Evolutionary conservation across 2,797 vertebrate genomes (phyloP).

Genomic region (Enteromius unitaeniatus): DNA sequence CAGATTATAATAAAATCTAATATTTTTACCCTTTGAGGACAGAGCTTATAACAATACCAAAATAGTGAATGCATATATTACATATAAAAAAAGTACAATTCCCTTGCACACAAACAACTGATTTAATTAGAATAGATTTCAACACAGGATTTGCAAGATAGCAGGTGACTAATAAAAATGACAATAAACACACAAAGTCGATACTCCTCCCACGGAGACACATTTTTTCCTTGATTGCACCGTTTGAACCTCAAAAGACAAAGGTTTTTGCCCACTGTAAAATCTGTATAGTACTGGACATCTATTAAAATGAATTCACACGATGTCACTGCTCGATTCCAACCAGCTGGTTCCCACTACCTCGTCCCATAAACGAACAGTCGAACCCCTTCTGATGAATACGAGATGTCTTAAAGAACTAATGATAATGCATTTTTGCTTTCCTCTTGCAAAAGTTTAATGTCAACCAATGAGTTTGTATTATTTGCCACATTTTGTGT

Average conservation of each 20-base stretch:
- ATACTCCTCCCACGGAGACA: slow-evolving; percentile 10
- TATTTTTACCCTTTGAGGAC: slow-evolving; percentile 19
- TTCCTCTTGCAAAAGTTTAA: background rate
- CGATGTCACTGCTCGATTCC: background rate
- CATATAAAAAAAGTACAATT: background rate
- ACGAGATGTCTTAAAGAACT: background rate
- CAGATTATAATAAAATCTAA: slow-evolving; percentile 33
- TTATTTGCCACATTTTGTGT: background rate
- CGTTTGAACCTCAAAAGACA: background rate
- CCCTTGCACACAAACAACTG: background rate
- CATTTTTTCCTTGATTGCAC: slow-evolving; percentile 1
- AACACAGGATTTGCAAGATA: background rate
- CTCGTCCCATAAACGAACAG: background rate
- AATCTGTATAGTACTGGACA: background rate
- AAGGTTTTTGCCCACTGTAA: slow-evolving; percentile 5
- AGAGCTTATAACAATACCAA: slow-evolving; percentile 1
- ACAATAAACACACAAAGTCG: slow-evolving; percentile 8
- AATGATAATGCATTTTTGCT: background rate
- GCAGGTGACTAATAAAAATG: background rate
- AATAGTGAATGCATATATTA: background rate
- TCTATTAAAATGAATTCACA: slow-evolving; percentile 1
- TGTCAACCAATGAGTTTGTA: background rate
- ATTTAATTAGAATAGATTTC: background rate
- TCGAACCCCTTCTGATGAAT: background rate
- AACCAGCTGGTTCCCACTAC: background rate